Conservation (phyloP, 2,113 vertebrate genomes). For the Protomyctophum bolini region DNA sequence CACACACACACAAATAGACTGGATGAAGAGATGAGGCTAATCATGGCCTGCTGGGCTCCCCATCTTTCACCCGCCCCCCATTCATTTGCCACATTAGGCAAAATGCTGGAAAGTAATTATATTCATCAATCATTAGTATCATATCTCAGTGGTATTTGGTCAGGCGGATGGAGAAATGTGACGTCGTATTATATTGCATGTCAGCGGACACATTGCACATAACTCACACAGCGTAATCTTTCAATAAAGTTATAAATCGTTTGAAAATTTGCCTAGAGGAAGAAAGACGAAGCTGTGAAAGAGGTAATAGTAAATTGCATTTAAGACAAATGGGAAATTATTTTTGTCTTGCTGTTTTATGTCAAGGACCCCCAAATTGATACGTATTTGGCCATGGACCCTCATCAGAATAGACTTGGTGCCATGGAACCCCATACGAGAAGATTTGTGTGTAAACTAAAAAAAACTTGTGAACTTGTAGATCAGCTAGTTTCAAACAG, state of each 20-base stretch:
- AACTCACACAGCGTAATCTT: slow-evolving; percentile 50
- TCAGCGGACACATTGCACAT: slow-evolving; percentile 27
- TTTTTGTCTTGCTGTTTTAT: slow-evolving; percentile 19
- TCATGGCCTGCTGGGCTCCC: slow-evolving; percentile 46
- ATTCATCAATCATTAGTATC: slow-evolving; percentile 67
- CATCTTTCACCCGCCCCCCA: slow-evolving; percentile 39
- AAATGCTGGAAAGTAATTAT: slow-evolving; percentile 64
- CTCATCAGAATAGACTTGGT: too few relatives aligned
- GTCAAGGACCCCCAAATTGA: slow-evolving; percentile 41
- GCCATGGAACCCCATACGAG: too few relatives aligned
- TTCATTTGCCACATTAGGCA: slow-evolving; percentile 57
- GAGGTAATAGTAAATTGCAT: slow-evolving; percentile 56
- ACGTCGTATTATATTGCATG: slow-evolving; percentile 10
- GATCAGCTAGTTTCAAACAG: too few relatives aligned
- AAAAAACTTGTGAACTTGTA: too few relatives aligned
- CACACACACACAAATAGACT: too few relatives aligned
- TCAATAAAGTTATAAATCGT: slow-evolving; percentile 54
- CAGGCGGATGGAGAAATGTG: slow-evolving; percentile 44
- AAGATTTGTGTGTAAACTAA: too few relatives aligned
- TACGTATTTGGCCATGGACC: neutral
- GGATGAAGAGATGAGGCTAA: slow-evolving; percentile 39
- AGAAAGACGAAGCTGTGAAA: slow-evolving; percentile 32
- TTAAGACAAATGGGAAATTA: slow-evolving; percentile 34
- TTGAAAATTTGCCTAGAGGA: slow-evolving; percentile 48
- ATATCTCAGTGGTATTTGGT: slow-evolving; percentile 63